Evolutionary conservation across 1,140 invertebrate species (phyloP), one percentile per base, ranked within the genome.

Genomic region (Formica exsecta): DNA sequence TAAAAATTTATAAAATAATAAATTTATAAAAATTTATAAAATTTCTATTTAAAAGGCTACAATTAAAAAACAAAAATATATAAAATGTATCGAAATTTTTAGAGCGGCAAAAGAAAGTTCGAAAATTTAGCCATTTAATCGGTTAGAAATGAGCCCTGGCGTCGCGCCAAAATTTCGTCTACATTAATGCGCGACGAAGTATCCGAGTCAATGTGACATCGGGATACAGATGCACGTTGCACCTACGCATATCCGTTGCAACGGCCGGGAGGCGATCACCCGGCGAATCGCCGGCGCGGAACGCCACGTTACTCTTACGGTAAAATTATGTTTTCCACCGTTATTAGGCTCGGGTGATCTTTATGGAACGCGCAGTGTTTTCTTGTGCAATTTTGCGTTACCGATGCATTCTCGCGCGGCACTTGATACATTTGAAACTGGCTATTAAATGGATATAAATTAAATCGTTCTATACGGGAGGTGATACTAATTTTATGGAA

Each of bases 221-320:
- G 13, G 38, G 25, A 83, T 74, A 51, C 16, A 83, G 79, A 83
- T 73, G 79, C 38, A 83, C 19, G 25, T 83, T 73, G 79, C 79
- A 73, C 66, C 79, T 74, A 83, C 68, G 68, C 79, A 61, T 61
- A 74, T 83, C 79, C 68, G 54, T 83, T 74, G 68, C 79, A 83
- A 41, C 57, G 79, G 64, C n/a, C 61, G 38, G 76, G 13, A 70
- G 32, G 44, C 68, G 38, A 51, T 73, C 66, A 61, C 25, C 25
- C 54, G 79, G 48, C 48, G 48, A 51, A 71, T 44, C 66, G 38
- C 13, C 54, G 11, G 36, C 25, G 51, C 79, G 79, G 68, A 83
- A 83, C 68, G 54, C 25, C 54, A 48, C 36, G 57, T 80, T 70
- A 57, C 36, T 48, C 54, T 81, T 83, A 83, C 68, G 68, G 68